Evolutionary conservation across 37 sponge, comb jelly and placozoan species (phyloP), one percentile per base, ranked within the genome.

Genomic region (Hormiphora californensis): DNA sequence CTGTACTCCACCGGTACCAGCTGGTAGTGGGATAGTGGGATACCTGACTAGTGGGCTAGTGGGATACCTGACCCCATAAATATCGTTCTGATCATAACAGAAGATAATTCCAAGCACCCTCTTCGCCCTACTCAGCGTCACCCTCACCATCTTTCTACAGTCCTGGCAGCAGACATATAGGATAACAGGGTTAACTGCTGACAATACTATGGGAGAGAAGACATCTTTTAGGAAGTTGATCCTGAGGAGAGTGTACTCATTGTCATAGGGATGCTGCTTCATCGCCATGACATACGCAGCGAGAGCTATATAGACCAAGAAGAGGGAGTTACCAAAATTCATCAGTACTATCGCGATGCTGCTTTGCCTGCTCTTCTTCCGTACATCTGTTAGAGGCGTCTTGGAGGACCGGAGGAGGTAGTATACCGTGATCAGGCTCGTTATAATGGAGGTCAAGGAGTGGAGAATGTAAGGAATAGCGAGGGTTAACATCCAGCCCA

Each of bases 251-350:
- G 9, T 3, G 81, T 73, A 73, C 7, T 43, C 17, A n/a, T 36
- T 73, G 17, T 36, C 38, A n/a, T n/a, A n/a, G n/a, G n/a, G n/a
- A 28, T 43, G 81, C 3, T 33, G 35, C 1, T 23, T 28, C 1
- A 40, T 28, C 30, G n/a, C 1, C 36, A 73, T 22, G 41, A 40
- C 41, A 0, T 23, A 4, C 19, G 81, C 21, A 28, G 81, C 27
- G 81, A 36, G 40, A 28, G n/a, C n/a, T n/a, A 27, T 32, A 28
- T 43, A 46, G 68, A 73, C 5, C 46, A 73, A 36, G n/a, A n/a
- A n/a, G n/a, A 73, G 36, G 15, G 81, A 36, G 81, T 73, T 73
- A 38, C 81, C 81, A 22, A 73, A 9, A 46, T 73, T 73, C 81
- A 73, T 73, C 28, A 73, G 36, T 0, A 73, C 81, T 4, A 73